Percentiles rank a stretch among this genome's conserved stretches.
Evolutionary conservation across 2,113 vertebrate species (phyloP).

Genomic region (Dendrocopos noguchii): DNA sequence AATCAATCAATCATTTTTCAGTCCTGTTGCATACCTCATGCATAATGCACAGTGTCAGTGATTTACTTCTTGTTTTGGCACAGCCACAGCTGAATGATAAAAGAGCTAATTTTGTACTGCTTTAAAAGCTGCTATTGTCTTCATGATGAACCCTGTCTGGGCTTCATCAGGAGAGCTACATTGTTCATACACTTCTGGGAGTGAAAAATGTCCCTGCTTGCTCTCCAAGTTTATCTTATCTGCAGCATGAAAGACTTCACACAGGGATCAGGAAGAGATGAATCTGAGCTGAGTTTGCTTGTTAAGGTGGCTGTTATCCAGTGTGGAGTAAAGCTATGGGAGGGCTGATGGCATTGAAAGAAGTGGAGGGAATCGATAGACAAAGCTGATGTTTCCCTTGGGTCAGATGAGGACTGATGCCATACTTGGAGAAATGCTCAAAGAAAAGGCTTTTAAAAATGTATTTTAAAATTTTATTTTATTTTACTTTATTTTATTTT

Average conservation of each 20-base stretch:
- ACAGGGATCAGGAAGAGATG: not conserved
- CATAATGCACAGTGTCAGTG: conserved; percentile 35
- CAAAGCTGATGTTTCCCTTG: not conserved
- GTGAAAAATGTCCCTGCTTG: not conserved
- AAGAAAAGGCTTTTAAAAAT: not conserved
- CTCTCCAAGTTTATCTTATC: not conserved
- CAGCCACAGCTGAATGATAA: conserved; percentile 28
- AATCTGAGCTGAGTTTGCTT: not conserved
- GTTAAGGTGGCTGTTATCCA: not conserved
- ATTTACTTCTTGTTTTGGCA: conserved; percentile 58
- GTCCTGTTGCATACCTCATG: not conserved
- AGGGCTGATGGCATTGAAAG: not conserved
- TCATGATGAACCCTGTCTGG: conserved; percentile 38
- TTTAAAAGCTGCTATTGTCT: conserved; percentile 44
- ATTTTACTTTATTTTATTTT: too few species aligned
- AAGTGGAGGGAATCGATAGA: not conserved
- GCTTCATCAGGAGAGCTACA: conserved; percentile 4
- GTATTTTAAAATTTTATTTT: too few species aligned
- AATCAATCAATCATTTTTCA: conserved; percentile 9
- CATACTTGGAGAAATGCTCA: not conserved
- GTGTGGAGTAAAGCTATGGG: not conserved
- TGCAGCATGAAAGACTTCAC: not conserved
- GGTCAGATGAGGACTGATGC: not conserved
- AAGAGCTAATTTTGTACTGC: conserved; percentile 52
- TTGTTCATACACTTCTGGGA: not conserved